phyloP scores from a whole-genome alignment of 2,797 vertebrate genomes.

The Garrulus glandarius region DNA sequence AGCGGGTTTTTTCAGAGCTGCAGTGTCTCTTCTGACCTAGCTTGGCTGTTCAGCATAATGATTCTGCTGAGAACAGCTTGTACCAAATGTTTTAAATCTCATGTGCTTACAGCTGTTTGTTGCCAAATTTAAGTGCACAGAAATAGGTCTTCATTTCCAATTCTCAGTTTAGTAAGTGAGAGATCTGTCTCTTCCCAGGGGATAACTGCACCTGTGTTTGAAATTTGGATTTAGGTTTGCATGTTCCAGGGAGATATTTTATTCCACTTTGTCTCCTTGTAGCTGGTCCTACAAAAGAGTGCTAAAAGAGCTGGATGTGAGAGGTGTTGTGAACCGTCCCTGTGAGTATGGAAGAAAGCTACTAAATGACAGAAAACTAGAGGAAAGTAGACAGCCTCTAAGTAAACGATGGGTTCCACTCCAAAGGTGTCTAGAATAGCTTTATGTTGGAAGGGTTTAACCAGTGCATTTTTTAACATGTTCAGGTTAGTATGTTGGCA shows the following conservation, averaged over 20 bases:
- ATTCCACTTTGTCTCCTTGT: background rate
- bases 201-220: background rate
- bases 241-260: background rate
- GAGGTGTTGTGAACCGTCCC: background rate
- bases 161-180: background rate
- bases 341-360: background rate
- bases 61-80: background rate
- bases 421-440: background rate
- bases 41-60: background rate
- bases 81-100: background rate
- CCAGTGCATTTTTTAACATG: background rate
- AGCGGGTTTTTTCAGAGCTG: background rate
- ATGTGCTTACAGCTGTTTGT: background rate
- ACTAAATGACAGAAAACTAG: background rate
- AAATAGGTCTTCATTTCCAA: background rate
- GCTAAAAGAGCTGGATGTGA: background rate
- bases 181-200: background rate
- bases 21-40: background rate
- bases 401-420: background rate
- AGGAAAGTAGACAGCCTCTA: background rate
- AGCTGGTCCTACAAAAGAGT: background rate
- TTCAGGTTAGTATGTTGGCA: background rate
- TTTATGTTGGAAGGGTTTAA: background rate
- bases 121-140: background rate
- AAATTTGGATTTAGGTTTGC: background rate